phyloP scores from a whole-genome alignment of 2,113 vertebrate species.

The Tapirus terrestris region DNA sequence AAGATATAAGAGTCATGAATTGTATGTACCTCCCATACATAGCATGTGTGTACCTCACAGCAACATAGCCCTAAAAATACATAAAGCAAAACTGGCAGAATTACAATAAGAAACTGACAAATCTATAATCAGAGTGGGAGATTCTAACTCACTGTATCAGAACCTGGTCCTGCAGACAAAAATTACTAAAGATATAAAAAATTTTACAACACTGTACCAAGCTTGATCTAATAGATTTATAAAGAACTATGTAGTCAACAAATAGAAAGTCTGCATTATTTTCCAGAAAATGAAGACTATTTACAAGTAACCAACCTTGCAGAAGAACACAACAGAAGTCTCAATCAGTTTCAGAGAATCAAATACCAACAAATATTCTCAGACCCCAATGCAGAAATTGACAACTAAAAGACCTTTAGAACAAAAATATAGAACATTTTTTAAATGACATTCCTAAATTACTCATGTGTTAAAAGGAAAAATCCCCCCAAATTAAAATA shows the following conservation, averaged over 20 bases:
- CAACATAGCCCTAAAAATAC: background rate
- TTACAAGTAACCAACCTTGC: background rate
- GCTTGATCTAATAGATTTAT: background rate
- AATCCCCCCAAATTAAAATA: background rate
- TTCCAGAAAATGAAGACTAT: background rate
- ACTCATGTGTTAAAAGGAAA: background rate
- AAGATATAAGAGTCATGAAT: background rate
- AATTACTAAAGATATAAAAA: background rate
- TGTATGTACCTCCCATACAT: background rate
- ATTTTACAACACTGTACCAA: background rate
- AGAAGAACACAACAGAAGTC: background rate
- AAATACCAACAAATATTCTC: background rate
- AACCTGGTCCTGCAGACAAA: background rate
- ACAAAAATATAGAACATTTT: background rate
- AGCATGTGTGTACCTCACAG: background rate
- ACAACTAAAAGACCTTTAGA: background rate
- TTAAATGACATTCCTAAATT: background rate
- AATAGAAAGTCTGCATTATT: background rate
- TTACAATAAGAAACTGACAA: constrained; percentile 1
- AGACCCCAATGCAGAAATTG: background rate
- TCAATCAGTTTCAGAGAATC: background rate
- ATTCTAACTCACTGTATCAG: background rate
- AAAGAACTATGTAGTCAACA: background rate
- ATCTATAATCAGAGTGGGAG: background rate
- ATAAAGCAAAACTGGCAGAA: background rate